Conservation (phyloP, 2,888 invertebrate genomes). For the Drosophila maculinotata region DNA sequence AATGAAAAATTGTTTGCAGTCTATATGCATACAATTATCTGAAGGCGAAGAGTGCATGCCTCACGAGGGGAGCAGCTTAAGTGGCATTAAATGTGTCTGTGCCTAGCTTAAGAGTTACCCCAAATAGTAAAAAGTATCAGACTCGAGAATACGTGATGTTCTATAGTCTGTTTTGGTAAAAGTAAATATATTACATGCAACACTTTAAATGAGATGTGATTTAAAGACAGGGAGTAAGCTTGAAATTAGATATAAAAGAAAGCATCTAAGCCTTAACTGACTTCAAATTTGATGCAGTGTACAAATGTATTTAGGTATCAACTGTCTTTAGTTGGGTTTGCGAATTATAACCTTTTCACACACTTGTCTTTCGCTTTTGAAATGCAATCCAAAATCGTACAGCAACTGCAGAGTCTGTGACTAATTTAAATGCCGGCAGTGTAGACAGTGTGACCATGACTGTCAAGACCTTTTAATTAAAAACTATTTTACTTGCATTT, state of each 20-base stretch:
- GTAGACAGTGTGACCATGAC: constrained; percentile 50
- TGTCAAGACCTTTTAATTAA: constrained; percentile 76
- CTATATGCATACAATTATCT: constrained; percentile 33
- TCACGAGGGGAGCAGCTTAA: constrained; percentile 25
- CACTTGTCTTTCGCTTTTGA: not conserved
- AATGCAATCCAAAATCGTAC: not conserved
- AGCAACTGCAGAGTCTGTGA: constrained; percentile 17
- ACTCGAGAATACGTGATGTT: not conserved
- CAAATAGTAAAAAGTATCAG: constrained; percentile 21
- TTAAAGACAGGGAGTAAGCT: no score
- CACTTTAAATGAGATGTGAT: not conserved
- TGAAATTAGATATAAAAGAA: no score
- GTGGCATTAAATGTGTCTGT: constrained; percentile 48
- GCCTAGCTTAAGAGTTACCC: constrained; percentile 5
- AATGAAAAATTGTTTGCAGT: constrained; percentile 42
- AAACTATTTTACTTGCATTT: constrained; percentile 79
- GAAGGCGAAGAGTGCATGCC: constrained; percentile 7
- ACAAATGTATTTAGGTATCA: no score
- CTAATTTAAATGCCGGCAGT: constrained; percentile 52
- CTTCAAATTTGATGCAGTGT: no score
- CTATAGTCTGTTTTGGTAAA: no score
- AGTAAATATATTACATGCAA: no score
- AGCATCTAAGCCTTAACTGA: no score
- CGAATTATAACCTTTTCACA: not conserved
- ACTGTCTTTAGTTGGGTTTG: no score